Conservation (phyloP, 2,888 invertebrate genomes). For the Yponomeuta sedellus region DNA sequence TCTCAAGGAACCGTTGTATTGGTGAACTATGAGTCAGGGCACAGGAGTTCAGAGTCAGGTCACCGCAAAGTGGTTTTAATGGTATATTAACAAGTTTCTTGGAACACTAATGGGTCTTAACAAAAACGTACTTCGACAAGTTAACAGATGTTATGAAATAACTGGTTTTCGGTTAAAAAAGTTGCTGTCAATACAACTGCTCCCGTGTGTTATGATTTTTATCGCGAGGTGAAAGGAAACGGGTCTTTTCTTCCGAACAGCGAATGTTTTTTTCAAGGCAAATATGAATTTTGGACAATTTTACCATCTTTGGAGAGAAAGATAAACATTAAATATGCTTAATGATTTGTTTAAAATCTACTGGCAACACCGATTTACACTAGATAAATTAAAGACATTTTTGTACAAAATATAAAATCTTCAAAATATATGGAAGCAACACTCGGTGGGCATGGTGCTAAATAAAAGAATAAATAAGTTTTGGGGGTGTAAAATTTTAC, state of each 20-base stretch:
- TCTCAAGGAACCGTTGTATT: background rate
- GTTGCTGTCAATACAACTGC: background rate
- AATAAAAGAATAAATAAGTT: too few species aligned
- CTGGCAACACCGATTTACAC: too few species aligned
- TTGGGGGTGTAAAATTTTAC: too few species aligned
- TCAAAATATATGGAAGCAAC: too few species aligned
- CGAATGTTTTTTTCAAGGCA: constrained; percentile 5
- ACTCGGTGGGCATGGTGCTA: too few species aligned
- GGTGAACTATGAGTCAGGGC: background rate
- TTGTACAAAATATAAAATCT: too few species aligned
- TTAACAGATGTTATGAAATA: constrained; percentile 13
- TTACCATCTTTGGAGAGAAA: too few species aligned
- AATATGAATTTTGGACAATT: background rate
- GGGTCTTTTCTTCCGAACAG: background rate
- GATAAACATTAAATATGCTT: too few species aligned
- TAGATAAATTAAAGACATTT: too few species aligned
- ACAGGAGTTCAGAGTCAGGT: background rate
- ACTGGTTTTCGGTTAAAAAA: constrained; percentile 13
- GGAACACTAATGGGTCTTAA: constrained; percentile 22
- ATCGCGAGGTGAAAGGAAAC: background rate
- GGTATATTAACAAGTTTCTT: constrained; percentile 46
- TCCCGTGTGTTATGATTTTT: constrained; percentile 8
- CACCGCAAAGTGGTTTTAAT: background rate
- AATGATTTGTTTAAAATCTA: too few species aligned
- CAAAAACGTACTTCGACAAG: constrained; percentile 11